phyloP scores from a whole-genome alignment of 2,797 vertebrate species.

The Botia kubotai region DNA sequence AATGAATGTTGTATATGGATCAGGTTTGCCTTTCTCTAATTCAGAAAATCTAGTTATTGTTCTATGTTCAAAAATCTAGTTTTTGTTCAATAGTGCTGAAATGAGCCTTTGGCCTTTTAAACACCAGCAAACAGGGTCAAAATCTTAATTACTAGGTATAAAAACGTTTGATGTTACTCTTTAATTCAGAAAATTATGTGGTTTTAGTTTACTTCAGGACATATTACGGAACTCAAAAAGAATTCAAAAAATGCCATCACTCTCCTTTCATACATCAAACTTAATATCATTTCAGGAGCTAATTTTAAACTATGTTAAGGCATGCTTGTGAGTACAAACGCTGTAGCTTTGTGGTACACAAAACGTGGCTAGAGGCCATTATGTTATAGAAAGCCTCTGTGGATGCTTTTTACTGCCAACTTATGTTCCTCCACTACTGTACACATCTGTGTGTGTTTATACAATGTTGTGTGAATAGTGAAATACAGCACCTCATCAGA shows the following conservation, averaged over 20 bases:
- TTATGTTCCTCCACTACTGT: not conserved
- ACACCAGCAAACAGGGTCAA: not conserved
- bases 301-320: not conserved
- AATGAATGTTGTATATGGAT: not conserved
- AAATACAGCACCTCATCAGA: slow-evolving; percentile 86
- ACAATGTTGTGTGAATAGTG: slow-evolving; percentile 37
- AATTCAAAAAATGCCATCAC: not conserved
- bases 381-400: not conserved
- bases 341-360: not conserved
- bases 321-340: not conserved
- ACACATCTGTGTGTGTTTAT: not conserved
- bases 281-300: not conserved
- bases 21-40: not conserved
- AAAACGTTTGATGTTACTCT: not conserved
- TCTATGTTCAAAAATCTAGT: not conserved
- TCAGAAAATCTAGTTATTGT: not conserved
- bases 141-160: not conserved
- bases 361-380: not conserved
- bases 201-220: not conserved
- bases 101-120: too few species aligned
- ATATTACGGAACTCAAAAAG: not conserved
- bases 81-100: not conserved
- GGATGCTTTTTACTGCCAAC: not conserved
- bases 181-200: not conserved
- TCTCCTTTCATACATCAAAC: not conserved